These are phyloP conservation scores for Eurypyga helias DNA, from an alignment of 2,113 vertebrate genomes.

Conservation along the genomic window DNA sequence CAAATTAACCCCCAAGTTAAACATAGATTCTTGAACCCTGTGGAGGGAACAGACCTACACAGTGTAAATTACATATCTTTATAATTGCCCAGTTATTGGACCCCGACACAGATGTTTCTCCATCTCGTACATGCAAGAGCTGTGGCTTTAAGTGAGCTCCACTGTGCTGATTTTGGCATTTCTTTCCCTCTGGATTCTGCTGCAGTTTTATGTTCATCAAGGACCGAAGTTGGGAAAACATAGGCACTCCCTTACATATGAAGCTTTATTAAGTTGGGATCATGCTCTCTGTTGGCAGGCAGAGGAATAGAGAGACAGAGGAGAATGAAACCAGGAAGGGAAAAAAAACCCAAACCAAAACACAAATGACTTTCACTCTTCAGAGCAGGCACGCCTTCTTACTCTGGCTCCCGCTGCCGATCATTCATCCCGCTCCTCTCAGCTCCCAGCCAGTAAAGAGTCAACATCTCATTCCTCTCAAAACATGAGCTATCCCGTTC, in stretches of 20 bases:
- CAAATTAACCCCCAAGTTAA: neutral
- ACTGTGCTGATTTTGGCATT: slow-evolving; percentile 5
- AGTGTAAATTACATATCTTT: neutral
- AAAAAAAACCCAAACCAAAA: neutral
- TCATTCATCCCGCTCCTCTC: slow-evolving; percentile 57
- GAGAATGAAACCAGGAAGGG: slow-evolving; percentile 7
- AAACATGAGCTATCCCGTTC: slow-evolving; percentile 7
- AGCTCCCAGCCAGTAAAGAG: slow-evolving; percentile 44
- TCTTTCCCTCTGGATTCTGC: slow-evolving; percentile 22
- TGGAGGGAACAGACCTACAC: neutral
- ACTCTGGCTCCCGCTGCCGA: slow-evolving; percentile 31
- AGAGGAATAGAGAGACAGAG: slow-evolving; percentile 60
- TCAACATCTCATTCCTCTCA: slow-evolving; percentile 1
- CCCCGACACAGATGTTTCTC: neutral
- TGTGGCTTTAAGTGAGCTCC: neutral
- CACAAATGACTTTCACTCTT: slow-evolving; percentile 69
- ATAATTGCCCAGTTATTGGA: neutral
- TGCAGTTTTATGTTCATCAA: slow-evolving; percentile 37
- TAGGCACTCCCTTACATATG: slow-evolving; percentile 54
- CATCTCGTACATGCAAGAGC: neutral
- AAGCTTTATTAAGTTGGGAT: slow-evolving; percentile 56
- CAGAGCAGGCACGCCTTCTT: slow-evolving; percentile 60
- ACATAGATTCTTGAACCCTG: neutral
- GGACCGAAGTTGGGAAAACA: slow-evolving; percentile 58
- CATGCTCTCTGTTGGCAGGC: slow-evolving; percentile 83